Percentiles rank a stretch among this genome's conserved stretches.
Conservation (phyloP, 53 echinoderm and acorn worm genomes). For the Echinarachnius parma region DNA sequence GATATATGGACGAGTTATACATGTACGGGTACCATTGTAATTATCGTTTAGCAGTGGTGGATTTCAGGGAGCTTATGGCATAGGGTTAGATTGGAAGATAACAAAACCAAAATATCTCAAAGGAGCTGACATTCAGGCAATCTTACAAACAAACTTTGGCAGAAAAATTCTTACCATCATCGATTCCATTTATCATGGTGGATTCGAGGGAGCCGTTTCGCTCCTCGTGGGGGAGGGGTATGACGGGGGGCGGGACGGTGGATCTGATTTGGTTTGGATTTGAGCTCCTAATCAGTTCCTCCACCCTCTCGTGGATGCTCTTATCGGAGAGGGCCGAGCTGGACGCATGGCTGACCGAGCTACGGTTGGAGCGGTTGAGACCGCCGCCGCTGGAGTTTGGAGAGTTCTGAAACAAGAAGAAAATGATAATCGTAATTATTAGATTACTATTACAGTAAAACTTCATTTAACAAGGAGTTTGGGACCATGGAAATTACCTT, state of each 20-base stretch:
- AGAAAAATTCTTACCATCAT: too few relatives aligned
- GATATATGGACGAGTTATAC: too few relatives aligned
- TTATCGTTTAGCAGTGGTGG: too few relatives aligned
- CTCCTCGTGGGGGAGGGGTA: slow-evolving; percentile 16
- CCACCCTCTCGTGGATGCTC: slow-evolving; percentile 45
- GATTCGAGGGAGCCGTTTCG: slow-evolving; percentile 25
- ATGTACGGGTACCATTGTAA: too few relatives aligned
- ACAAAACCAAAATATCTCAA: too few relatives aligned
- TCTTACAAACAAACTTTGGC: too few relatives aligned
- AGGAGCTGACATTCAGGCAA: too few relatives aligned
- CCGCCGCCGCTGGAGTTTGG: slow-evolving; percentile 8
- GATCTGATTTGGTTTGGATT: not conserved
- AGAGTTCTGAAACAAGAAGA: not conserved
- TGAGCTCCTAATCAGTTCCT: slow-evolving; percentile 29
- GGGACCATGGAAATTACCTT: too few relatives aligned
- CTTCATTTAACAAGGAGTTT: too few relatives aligned
- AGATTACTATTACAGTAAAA: not conserved
- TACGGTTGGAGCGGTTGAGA: slow-evolving; percentile 23
- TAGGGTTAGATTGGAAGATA: too few relatives aligned
- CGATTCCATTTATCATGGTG: slow-evolving; percentile 40
- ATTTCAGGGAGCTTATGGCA: too few relatives aligned
- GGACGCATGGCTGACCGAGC: slow-evolving; percentile 31
- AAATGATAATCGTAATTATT: too few relatives aligned
- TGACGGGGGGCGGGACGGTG: slow-evolving; percentile 25
- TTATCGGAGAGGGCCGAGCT: slow-evolving; percentile 21